phyloP scores from a whole-genome alignment of 2,113 vertebrate genomes.

The Argyrosomus japonicus region DNA sequence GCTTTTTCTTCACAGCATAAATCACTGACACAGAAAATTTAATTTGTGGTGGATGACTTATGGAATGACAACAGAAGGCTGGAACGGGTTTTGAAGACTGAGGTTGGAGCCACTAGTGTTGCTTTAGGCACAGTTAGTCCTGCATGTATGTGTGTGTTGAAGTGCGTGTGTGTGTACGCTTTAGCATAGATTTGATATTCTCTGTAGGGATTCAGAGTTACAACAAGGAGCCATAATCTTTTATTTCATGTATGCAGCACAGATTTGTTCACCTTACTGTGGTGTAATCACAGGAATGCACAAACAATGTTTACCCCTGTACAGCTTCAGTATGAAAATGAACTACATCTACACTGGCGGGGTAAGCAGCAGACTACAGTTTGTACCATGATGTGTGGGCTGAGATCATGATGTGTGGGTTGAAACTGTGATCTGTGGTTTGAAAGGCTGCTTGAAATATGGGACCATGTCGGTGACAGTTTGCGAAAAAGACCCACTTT shows the following conservation, averaged over 20 bases:
- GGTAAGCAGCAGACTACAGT: neutral
- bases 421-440: conserved; percentile 60
- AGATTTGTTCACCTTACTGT: conserved; percentile 31
- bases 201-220: conserved; percentile 43
- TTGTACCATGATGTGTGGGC: conserved; percentile 67
- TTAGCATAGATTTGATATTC: conserved; percentile 39
- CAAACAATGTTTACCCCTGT: conserved; percentile 16
- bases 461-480: conserved; percentile 43
- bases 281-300: conserved; percentile 22
- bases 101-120: conserved; percentile 73
- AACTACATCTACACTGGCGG: conserved; percentile 3
- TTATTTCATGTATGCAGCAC: conserved; percentile 27
- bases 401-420: conserved; percentile 65
- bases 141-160: conserved; percentile 8
- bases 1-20: conserved; percentile 72
- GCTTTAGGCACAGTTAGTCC: conserved; percentile 65
- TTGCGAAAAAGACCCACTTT: conserved; percentile 30
- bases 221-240: conserved; percentile 22
- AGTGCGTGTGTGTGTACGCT: conserved; percentile 16
- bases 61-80: conserved; percentile 76
- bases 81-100: conserved; percentile 66
- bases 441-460: conserved; percentile 63
- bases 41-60: conserved; percentile 75
- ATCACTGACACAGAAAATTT: conserved; percentile 77
- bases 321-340: conserved; percentile 10